phyloP scores from a whole-genome alignment of 2,888 invertebrate genomes.

The Rhyacophila evoluta region DNA sequence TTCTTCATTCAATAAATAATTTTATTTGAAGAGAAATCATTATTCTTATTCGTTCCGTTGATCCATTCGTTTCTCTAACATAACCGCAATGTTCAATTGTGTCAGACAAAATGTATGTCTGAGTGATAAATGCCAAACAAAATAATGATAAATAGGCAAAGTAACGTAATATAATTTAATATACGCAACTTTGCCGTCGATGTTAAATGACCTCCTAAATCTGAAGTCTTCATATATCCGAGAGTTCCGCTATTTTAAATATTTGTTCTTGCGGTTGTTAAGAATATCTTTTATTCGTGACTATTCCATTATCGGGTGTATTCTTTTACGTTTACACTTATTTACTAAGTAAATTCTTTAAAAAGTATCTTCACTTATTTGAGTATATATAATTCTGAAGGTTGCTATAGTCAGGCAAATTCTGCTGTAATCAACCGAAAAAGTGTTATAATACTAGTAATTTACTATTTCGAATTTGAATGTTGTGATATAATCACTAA shows the following conservation, averaged over 20 bases:
- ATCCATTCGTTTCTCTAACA: too few species aligned
- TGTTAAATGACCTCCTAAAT: background rate
- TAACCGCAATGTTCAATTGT: background rate
- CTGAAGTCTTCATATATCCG: background rate
- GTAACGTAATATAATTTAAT: background rate
- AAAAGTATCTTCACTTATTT: too few species aligned
- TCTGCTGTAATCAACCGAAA: too few species aligned
- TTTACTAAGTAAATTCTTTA: background rate
- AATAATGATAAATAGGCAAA: too few species aligned
- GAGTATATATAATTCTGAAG: too few species aligned
- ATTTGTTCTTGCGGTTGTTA: background rate
- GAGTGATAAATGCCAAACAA: too few species aligned
- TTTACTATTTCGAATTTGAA: too few species aligned
- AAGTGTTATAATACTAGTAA: too few species aligned
- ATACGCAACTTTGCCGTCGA: background rate
- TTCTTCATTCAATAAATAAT: constrained; percentile 2
- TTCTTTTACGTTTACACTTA: background rate
- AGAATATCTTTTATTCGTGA: background rate
- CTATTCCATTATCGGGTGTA: background rate
- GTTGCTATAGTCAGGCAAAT: too few species aligned
- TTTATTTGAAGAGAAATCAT: background rate
- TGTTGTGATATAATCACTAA: too few species aligned
- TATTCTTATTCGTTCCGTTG: background rate
- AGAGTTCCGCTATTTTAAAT: background rate
- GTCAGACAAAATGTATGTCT: background rate